Evolutionary conservation across 2,797 vertebrate species (phyloP).

Genomic region (Gadopsis bispinosus): DNA sequence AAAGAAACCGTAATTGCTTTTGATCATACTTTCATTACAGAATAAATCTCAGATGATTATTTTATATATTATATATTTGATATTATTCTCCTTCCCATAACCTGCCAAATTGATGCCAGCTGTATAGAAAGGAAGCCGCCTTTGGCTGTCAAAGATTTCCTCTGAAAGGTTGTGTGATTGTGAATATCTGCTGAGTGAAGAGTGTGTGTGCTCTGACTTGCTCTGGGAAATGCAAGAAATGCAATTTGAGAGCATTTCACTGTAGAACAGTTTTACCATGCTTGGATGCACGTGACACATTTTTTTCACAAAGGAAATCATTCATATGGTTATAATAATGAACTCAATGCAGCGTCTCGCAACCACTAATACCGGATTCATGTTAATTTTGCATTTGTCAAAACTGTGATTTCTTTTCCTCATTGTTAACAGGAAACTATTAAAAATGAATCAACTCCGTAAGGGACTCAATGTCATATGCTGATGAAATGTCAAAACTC

Average conservation of each 20-base stretch:
- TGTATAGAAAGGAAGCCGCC: constrained; percentile 1
- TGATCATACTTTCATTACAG: background rate
- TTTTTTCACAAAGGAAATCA: constrained; percentile 38
- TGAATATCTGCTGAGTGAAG: constrained; percentile 33
- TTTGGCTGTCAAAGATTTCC: constrained; percentile 18
- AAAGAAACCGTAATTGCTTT: background rate
- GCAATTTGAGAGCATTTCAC: constrained; percentile 40
- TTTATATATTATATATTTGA: too few species aligned
- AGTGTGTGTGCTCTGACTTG: constrained; percentile 9
- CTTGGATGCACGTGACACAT: constrained; percentile 25
- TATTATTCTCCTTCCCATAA: constrained; percentile 20
- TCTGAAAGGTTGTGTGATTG: constrained; percentile 38
- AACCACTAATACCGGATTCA: background rate
- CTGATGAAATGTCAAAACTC: constrained; percentile 10
- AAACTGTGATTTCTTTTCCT: constrained; percentile 13
- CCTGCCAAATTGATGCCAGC: constrained; percentile 13
- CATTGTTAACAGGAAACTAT: background rate
- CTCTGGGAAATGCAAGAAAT: constrained; percentile 28
- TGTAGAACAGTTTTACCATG: constrained; percentile 18
- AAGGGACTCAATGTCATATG: background rate
- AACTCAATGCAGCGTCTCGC: constrained; percentile 22
- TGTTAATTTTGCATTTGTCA: constrained; percentile 28
- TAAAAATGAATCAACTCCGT: background rate
- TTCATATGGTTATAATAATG: constrained; percentile 36
- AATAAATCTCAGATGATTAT: background rate